phyloP scores from a whole-genome alignment of 2,113 vertebrate species.

The Oreochromis spilurus region DNA sequence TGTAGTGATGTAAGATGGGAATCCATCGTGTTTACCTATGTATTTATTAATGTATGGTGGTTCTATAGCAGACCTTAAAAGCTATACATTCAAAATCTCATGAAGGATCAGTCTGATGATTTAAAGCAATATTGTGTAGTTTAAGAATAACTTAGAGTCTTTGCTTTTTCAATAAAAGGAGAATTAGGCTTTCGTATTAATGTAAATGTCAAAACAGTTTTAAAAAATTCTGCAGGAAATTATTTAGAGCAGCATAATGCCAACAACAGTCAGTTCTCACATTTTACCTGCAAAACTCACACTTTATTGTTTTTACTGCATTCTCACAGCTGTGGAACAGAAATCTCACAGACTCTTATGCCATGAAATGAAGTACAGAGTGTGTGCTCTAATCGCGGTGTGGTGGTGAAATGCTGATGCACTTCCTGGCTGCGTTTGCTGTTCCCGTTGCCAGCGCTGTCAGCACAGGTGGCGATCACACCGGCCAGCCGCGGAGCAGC shows the following conservation, averaged over 20 bases:
- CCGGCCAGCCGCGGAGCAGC: not conserved
- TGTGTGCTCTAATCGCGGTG: not conserved
- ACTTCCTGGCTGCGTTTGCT: not conserved
- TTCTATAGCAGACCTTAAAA: not conserved
- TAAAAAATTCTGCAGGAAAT: not conserved
- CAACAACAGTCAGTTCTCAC: not conserved
- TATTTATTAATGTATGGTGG: not conserved
- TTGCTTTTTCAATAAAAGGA: not conserved
- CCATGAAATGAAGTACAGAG: not conserved
- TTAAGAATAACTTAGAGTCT: not conserved
- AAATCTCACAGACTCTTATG: not conserved
- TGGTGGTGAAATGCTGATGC: not conserved
- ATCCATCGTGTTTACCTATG: not conserved
- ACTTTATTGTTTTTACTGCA: not conserved
- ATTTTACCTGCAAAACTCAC: not conserved
- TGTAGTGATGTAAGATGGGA: not conserved
- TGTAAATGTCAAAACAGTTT: not conserved
- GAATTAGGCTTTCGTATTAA: rapidly evolving
- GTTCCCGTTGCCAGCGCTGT: conserved; percentile 1
- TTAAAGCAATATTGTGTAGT: not conserved
- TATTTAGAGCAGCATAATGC: not conserved
- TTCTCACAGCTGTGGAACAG: not conserved
- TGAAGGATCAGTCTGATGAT: not conserved
- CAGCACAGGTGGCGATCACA: conserved; percentile 9
- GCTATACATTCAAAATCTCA: not conserved